Evolutionary conservation across 2,797 vertebrate genomes (phyloP).

Genomic region (Distichodus sexfasciatus): DNA sequence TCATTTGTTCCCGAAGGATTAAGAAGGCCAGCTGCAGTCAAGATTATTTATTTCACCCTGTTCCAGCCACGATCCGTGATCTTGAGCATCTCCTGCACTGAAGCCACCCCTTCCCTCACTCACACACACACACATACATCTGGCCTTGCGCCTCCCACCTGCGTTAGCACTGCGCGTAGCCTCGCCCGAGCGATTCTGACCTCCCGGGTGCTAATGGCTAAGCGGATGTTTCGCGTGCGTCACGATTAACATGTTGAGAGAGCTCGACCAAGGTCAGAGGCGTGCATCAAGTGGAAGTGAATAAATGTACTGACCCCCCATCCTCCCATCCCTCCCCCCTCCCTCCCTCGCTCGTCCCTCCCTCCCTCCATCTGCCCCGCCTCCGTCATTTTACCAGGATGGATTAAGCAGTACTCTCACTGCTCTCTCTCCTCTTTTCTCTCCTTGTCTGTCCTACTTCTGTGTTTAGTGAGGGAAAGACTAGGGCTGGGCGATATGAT

Average conservation of each 20-base stretch:
- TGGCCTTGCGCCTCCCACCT: constrained; percentile 27
- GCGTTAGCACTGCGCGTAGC: constrained; percentile 2
- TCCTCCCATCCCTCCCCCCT: constrained; percentile 26
- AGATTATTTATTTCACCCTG: constrained; percentile 46
- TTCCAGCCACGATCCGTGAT: constrained; percentile 33
- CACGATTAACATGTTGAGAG: constrained; percentile 39
- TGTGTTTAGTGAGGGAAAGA: too few relatives aligned
- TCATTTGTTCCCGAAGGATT: constrained; percentile 42
- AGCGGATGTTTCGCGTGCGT: constrained; percentile 37
- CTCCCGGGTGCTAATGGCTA: constrained; percentile 47
- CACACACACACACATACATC: not conserved
- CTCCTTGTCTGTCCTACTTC: not conserved
- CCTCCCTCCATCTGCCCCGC: not conserved
- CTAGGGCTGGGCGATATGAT: too few relatives aligned
- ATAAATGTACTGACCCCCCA: constrained; percentile 50
- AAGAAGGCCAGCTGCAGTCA: constrained; percentile 33
- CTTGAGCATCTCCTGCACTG: constrained; percentile 38
- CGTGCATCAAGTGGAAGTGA: constrained; percentile 53
- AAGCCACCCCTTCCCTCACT: not conserved
- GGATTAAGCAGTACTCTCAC: too few relatives aligned
- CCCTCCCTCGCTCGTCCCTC: not conserved
- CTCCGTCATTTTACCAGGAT: not conserved
- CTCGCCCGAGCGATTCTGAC: constrained; percentile 38
- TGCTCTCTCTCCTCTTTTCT: too few relatives aligned
- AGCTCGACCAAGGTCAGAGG: constrained; percentile 51